Percentiles rank a stretch among this genome's conserved stretches.
phyloP scores from a whole-genome alignment of 2,888 invertebrate genomes.

The Therioaphis trifolii region DNA sequence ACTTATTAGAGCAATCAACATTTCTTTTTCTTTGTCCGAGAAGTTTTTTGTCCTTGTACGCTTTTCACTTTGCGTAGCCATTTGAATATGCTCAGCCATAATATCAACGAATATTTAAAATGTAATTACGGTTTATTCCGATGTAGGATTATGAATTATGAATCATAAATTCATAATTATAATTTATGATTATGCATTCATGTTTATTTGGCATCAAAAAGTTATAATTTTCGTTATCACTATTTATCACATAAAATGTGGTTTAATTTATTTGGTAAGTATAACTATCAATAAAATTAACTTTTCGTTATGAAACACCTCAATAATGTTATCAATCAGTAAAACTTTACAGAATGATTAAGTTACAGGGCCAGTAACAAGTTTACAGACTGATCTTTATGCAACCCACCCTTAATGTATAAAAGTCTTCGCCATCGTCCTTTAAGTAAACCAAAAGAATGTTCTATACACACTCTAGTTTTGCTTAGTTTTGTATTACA shows the following conservation, averaged over 20 bases:
- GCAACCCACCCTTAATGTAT: not conserved
- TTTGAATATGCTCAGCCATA: too few relatives aligned
- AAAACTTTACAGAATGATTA: not conserved
- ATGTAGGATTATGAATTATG: too few relatives aligned
- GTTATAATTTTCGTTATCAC: too few relatives aligned
- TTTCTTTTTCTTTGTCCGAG: not conserved
- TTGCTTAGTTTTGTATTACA: too few relatives aligned
- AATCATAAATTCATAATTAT: too few relatives aligned
- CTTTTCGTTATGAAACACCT: not conserved
- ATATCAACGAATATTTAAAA: too few relatives aligned
- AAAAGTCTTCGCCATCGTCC: too few relatives aligned
- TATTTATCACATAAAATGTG: not conserved
- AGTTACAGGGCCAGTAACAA: not conserved
- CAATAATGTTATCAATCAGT: not conserved
- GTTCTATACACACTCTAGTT: too few relatives aligned
- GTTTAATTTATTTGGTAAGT: constrained; percentile 13
- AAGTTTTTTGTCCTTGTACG: not conserved
- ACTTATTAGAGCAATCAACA: not conserved
- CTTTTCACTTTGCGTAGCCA: not conserved
- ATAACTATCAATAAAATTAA: not conserved
- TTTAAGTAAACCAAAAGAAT: too few relatives aligned
- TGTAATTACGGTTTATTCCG: too few relatives aligned
- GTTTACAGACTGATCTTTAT: constrained; percentile 1
- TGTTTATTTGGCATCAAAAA: too few relatives aligned
- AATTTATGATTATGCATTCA: too few relatives aligned